Conservation (phyloP, 2,113 vertebrate genomes). For the Eulemur rufifrons region DNA sequence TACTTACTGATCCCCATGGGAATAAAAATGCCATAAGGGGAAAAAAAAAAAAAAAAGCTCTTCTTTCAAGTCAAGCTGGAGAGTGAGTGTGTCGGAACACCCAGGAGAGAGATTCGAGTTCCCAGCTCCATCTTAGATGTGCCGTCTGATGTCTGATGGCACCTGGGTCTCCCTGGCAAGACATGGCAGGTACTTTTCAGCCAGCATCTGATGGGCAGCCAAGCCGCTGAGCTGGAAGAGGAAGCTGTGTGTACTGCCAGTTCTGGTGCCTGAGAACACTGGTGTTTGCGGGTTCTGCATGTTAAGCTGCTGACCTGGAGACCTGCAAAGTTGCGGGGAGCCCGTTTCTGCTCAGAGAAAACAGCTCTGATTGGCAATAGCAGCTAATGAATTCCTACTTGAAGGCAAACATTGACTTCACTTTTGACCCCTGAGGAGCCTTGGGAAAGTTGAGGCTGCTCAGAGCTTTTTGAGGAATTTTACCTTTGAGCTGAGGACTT, state of each 20-base stretch:
- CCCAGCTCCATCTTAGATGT: neutral
- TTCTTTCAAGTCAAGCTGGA: constrained; percentile 33
- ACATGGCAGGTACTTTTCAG: neutral
- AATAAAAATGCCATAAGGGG: constrained; percentile 47
- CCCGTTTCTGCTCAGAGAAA: constrained; percentile 36
- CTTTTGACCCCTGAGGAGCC: constrained; percentile 52
- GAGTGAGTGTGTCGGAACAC: neutral
- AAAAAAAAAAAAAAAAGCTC: neutral
- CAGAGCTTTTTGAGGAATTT: constrained; percentile 45
- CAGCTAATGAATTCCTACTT: constrained; percentile 71
- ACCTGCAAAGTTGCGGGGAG: constrained; percentile 47
- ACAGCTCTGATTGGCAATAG: constrained; percentile 61
- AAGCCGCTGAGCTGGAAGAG: neutral
- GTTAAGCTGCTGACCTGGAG: constrained; percentile 54
- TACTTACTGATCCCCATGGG: constrained; percentile 58
- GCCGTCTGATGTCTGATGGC: neutral
- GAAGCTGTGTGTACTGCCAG: neutral
- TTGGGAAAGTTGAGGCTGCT: constrained; percentile 42
- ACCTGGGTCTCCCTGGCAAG: neutral
- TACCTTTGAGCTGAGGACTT: neutral
- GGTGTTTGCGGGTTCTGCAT: neutral
- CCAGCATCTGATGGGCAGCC: neutral
- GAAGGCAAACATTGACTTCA: constrained; percentile 75
- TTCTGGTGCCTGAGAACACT: neutral
- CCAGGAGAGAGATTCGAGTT: neutral